Base-by-base conservation (phyloP, 2,888 invertebrate species). In the Ypsolopha sequella region DNA sequence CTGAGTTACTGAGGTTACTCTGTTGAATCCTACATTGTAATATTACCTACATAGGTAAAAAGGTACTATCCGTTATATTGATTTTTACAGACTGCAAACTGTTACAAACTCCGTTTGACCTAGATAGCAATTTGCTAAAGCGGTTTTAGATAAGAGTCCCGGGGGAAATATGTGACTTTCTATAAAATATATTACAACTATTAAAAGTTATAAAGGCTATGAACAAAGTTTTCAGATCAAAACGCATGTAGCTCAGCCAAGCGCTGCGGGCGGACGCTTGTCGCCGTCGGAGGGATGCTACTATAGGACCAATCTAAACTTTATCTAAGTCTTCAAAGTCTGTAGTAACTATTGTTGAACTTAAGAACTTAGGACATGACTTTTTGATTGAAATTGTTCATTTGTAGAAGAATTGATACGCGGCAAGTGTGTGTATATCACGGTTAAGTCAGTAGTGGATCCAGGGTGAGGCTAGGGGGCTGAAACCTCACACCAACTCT, bases 231-330 rank as follows among this genome's bases (percentile, higher is more conserved):
- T 55, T 44, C 53, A 62, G 64, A 65, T 65, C 41, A 41, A 39
- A 49, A 64, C 59, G 62, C 55, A 34, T 33, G 41, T 38, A 11
- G 9, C 9, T 39, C 52, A 57, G 53, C 54, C 57, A 13, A 47
- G 13, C 14, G 6, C 13, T 11, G 43, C 43, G 11, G 14, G 43
- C 14, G 24, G 24, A 24, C 6, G 9, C 11, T 13, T 36, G 13
- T 11, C 36, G 13, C 36, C 36, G 13, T 11, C 36, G 36, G 47
- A 14, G 1, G 39, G 14, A 24, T 24, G 39, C 24, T 14, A 57
- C 58, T 56, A 55, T 49, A 58, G 59, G 63, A 63, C 60, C 66
- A 66, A 72, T 71, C 65, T 63, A 66, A 73, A 73, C 62, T 73
- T 69, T 53, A 54, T 33, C 50, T 36, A 13, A 13, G 43, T 24